Evolutionary conservation across 1,140 invertebrate species (phyloP), one percentile per base, ranked within the genome.

Genomic region (Tetramorium simillimum): DNA sequence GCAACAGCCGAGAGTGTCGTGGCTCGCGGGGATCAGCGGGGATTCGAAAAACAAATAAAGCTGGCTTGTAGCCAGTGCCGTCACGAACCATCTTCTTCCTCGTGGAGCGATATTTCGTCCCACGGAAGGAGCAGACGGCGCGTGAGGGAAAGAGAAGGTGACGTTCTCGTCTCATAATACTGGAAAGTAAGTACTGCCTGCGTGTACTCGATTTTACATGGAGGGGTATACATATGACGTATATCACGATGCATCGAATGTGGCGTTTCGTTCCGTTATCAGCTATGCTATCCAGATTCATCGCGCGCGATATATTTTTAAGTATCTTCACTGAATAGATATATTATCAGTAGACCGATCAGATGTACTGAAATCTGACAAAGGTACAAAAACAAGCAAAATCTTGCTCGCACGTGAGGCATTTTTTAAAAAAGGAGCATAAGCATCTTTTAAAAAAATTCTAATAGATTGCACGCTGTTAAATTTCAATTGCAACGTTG

Each of bases 11-110:
- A 33, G 46, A 46, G 46, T 40, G 10, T 75, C 12, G 7, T 76
- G 53, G 60, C 16, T 76, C 37, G n/a, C n/a, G n/a, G n/a, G n/a
- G 24, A 1, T 28, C 24, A 28, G 53, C 4, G 53, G 7, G 3
- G 53, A 60, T 60, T 60, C 73, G 33, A 76, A 87, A 62, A 88
- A 77, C 51, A 89, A 40, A 58, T 76, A 28, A 78, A 65, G 53
- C 46, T 84, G 78, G 72, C 28, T 51, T 10, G 12, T 46, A 51
- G 63, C 40, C 72, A 85, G 37, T 85, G 16, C 28, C 1, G 1
- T 33, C 28, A 2, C 2, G 28, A 33, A 33, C 1, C 28, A 33
- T 33, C 28, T 33, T 33, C 28, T 33, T 33, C 6, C 37, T 33
- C 60, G 33, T n/a, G 60, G 51, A 33, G 18, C 24, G 16, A 88